phyloP scores from a whole-genome alignment of 2,888 invertebrate species.

The Chrysolina oricalcia region DNA sequence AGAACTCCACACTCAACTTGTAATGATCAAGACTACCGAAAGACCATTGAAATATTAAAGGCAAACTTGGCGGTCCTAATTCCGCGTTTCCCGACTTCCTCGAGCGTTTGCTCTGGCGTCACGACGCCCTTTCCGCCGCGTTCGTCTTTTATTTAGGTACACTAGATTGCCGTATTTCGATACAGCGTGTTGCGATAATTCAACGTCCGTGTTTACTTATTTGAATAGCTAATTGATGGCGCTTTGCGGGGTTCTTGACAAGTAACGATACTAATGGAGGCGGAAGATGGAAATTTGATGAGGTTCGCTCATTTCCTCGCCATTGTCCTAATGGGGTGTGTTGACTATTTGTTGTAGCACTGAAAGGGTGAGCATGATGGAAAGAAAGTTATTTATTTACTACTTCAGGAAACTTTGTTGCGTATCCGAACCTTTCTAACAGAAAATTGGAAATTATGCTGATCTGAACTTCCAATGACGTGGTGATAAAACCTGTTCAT shows the following conservation, averaged over 20 bases:
- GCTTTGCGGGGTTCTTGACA: background rate
- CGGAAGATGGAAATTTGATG: background rate
- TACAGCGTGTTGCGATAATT: slow-evolving; percentile 6
- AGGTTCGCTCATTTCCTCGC: too few relatives aligned
- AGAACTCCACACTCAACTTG: background rate
- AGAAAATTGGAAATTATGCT: too few relatives aligned
- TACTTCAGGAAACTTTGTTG: too few relatives aligned
- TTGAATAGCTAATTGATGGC: slow-evolving; percentile 14
- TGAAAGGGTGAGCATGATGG: too few relatives aligned
- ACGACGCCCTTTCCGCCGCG: background rate
- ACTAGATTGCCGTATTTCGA: background rate
- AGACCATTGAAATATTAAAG: slow-evolving; percentile 3
- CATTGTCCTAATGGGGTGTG: too few relatives aligned
- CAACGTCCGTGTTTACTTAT: background rate
- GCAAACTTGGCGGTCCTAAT: background rate
- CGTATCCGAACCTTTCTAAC: too few relatives aligned
- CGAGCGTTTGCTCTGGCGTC: background rate
- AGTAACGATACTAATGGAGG: background rate
- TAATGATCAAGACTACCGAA: slow-evolving; percentile 9
- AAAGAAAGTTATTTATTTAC: too few relatives aligned
- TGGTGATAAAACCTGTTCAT: too few relatives aligned
- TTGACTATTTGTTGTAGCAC: too few relatives aligned
- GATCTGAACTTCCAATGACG: too few relatives aligned
- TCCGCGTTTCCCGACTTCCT: background rate
- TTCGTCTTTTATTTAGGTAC: background rate